phyloP scores from a whole-genome alignment of 2,113 vertebrate species.

The Gorilla gorilla region DNA sequence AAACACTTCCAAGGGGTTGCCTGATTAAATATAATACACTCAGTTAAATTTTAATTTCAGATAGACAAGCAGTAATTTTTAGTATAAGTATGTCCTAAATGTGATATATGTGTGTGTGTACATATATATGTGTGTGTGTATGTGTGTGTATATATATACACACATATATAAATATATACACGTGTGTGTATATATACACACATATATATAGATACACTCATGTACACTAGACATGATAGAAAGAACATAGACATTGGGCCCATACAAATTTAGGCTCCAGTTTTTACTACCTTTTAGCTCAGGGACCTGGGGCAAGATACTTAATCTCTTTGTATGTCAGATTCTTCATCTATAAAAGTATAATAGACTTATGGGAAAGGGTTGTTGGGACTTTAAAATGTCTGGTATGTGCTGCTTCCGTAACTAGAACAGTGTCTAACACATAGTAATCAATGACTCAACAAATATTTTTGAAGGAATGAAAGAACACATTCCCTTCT shows the following conservation, averaged over 20 bases:
- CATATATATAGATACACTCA: background rate
- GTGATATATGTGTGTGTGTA: too few species aligned
- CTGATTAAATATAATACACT: background rate
- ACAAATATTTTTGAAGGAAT: background rate
- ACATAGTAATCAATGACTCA: background rate
- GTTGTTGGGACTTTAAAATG: background rate
- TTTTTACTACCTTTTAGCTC: background rate
- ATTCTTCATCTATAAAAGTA: background rate
- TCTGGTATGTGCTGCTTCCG: fast-evolving
- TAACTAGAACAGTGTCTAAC: background rate
- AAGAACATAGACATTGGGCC: background rate
- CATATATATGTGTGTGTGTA: too few species aligned
- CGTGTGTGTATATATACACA: too few species aligned
- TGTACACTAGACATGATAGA: background rate
- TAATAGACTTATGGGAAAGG: background rate
- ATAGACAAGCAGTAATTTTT: too few species aligned
- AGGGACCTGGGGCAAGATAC: background rate
- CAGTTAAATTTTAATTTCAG: too few species aligned
- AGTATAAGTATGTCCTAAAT: too few species aligned
- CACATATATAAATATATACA: fast-evolving
- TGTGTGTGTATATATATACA: fast-evolving
- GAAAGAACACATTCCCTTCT: background rate
- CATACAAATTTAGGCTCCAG: background rate
- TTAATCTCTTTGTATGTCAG: background rate
- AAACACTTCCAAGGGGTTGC: too few species aligned